Conservation (phyloP, 2,113 vertebrate genomes). For the Hippocampus comes region DNA sequence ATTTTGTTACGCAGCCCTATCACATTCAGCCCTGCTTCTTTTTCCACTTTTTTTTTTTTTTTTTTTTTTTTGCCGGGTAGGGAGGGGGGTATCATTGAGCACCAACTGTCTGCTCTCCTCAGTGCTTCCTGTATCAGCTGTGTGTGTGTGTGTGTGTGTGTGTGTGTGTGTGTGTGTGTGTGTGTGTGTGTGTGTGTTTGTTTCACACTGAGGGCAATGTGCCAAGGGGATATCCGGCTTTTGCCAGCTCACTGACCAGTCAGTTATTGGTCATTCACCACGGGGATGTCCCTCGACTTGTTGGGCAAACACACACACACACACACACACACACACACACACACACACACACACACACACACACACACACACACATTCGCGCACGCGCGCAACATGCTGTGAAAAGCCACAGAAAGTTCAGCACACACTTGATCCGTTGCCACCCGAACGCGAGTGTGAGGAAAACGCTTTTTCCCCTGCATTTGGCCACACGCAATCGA, state of each 20-base stretch:
- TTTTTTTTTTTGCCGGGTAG: not conserved
- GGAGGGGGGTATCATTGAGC: not conserved
- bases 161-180: not conserved
- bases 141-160: not conserved
- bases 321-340: not conserved
- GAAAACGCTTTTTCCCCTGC: not conserved
- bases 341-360: not conserved
- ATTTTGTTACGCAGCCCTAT: not conserved
- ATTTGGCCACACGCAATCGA: not conserved
- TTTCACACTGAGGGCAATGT: constrained; percentile 29
- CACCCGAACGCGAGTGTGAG: not conserved
- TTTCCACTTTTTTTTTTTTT: constrained; percentile 6
- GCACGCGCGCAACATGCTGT: not conserved
- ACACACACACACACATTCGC: not conserved
- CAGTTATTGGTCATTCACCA: constrained; percentile 54
- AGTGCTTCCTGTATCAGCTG: constrained; percentile 39
- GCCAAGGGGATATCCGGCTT: constrained; percentile 59
- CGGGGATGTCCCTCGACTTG: constrained; percentile 43
- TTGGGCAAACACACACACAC: not conserved
- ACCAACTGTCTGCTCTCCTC: constrained; percentile 44
- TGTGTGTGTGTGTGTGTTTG: constrained; percentile 22
- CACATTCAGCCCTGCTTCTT: constrained; percentile 7
- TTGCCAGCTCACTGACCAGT: constrained; percentile 58
- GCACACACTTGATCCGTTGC: not conserved
- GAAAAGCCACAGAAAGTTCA: constrained; percentile 19